Conservation (phyloP, 2,113 vertebrate genomes). For the Pollimyrus isidori region DNA sequence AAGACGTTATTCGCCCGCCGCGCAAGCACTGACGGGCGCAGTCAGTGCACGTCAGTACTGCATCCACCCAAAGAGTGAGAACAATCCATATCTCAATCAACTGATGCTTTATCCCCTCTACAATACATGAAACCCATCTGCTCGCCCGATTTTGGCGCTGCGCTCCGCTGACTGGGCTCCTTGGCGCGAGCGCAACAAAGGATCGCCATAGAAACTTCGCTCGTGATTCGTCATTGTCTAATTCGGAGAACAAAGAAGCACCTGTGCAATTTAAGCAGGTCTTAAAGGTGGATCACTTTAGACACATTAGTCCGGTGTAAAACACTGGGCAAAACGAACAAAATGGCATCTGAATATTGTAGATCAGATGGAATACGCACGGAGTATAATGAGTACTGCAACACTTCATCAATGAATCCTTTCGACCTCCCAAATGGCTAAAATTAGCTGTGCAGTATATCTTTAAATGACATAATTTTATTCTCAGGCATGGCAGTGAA, state of each 20-base stretch:
- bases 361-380: background rate
- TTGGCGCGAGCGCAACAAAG: constrained; percentile 30
- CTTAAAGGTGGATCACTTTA: background rate
- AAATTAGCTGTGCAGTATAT: background rate
- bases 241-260: constrained; percentile 25
- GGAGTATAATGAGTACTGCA: background rate
- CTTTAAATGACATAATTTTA: background rate
- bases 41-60: constrained; percentile 24
- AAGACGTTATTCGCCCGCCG: background rate
- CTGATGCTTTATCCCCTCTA: constrained; percentile 20
- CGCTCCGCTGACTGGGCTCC: constrained; percentile 23
- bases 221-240: constrained; percentile 29
- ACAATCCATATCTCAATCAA: constrained; percentile 28
- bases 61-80: constrained; percentile 19
- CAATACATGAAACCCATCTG: constrained; percentile 31
- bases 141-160: constrained; percentile 25
- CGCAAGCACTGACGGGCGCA: background rate
- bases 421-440: background rate
- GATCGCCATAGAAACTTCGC: constrained; percentile 46
- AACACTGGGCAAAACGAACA: background rate
- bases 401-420: background rate
- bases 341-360: background rate
- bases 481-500: background rate
- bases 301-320: background rate
- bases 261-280: constrained; percentile 19